phyloP scores from a whole-genome alignment of 2,888 invertebrate species.

The Sesia bembeciformis region DNA sequence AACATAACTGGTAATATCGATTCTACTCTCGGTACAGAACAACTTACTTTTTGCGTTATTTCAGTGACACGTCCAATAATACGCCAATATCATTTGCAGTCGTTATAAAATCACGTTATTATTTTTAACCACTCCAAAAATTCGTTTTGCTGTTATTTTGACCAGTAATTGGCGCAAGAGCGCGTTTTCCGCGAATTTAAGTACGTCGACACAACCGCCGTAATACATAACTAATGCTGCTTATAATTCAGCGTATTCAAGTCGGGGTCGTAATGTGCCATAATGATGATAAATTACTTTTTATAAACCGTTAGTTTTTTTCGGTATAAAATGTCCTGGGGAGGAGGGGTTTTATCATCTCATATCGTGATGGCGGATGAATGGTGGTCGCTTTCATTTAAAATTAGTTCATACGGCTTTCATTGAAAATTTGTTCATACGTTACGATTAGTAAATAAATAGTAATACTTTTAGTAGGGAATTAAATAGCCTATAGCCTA shows the following conservation, averaged over 20 bases:
- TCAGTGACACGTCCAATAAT: background rate
- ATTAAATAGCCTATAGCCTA: no score
- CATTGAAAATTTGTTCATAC: no score
- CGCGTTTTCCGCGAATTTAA: background rate
- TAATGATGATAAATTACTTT: background rate
- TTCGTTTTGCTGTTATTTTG: background rate
- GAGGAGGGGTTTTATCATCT: no score
- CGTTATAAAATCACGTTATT: background rate
- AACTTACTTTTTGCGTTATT: no score
- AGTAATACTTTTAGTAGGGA: no score
- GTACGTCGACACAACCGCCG: background rate
- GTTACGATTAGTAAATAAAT: no score
- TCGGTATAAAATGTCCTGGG: no score
- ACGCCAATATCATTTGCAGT: background rate
- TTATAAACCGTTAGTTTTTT: background rate
- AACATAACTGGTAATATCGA: no score
- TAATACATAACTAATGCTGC: background rate
- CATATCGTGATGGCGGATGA: no score
- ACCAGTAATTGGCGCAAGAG: background rate
- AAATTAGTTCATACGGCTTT: no score
- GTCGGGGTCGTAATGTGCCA: background rate
- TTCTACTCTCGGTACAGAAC: no score
- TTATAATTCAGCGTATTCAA: background rate
- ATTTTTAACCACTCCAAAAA: background rate
- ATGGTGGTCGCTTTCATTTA: no score